Conservation (phyloP, 2,797 vertebrate species). For the Babyrousa celebensis region DNA sequence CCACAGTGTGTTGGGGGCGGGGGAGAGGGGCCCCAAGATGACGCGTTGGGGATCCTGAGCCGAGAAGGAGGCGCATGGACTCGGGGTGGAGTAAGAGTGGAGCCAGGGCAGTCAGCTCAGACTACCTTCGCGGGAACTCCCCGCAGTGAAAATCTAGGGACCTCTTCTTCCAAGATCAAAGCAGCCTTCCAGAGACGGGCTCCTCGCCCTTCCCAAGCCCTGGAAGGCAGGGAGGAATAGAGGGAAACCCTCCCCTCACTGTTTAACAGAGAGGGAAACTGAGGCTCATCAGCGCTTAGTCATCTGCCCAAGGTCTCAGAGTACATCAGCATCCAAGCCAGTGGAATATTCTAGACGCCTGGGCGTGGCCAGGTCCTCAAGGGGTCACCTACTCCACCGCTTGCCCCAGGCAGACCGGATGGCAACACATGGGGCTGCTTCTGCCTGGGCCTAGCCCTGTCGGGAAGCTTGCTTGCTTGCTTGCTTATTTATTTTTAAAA, state of each 20-base stretch:
- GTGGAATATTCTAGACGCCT: constrained; percentile 59
- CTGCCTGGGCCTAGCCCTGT: constrained; percentile 27
- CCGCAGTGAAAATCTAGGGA: not conserved
- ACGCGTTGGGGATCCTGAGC: not conserved
- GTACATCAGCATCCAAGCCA: constrained; percentile 68
- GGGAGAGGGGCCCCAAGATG: not conserved
- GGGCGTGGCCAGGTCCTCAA: constrained; percentile 35
- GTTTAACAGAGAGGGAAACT: constrained; percentile 83
- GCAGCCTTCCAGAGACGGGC: not conserved
- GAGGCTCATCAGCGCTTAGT: constrained; percentile 81
- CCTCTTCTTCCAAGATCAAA: constrained; percentile 11
- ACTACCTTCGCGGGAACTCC: constrained; percentile 4
- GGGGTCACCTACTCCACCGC: constrained; percentile 31
- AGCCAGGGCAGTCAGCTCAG: not conserved
- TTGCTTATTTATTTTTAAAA: not conserved
- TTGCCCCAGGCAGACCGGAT: constrained; percentile 44
- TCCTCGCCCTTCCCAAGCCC: constrained; percentile 29
- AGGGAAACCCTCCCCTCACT: constrained; percentile 57
- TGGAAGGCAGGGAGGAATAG: constrained; percentile 49
- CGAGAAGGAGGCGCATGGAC: not conserved
- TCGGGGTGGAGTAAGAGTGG: not conserved
- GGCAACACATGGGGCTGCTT: constrained; percentile 28
- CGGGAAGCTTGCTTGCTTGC: not conserved
- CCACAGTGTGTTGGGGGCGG: not conserved
- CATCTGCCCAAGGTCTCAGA: constrained; percentile 70